Conservation (phyloP, 64 coral and sea anemone genomes). For the Acropora tenuis region DNA sequence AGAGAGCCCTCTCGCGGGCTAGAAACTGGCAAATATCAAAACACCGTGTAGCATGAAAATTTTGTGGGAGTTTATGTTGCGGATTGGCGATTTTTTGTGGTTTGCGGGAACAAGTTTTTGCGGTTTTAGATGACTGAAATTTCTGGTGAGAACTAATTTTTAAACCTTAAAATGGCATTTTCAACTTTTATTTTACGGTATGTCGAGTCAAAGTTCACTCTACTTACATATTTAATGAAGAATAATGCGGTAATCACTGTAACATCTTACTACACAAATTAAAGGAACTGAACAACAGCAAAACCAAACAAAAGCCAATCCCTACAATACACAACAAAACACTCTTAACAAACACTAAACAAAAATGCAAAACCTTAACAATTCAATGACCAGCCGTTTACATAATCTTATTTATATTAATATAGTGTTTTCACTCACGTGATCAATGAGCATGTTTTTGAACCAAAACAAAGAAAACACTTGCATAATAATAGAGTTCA, state of each 20-base stretch:
- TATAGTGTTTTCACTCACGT: too few species aligned
- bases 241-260: not conserved
- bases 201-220: not conserved
- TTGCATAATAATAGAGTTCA: too few species aligned
- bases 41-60: too few species aligned
- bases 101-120: not conserved
- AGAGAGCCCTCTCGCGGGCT: too few species aligned
- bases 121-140: not conserved
- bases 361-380: too few species aligned
- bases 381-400: too few species aligned
- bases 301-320: not conserved
- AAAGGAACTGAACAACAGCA: not conserved
- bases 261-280: not conserved
- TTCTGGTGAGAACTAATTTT: not conserved
- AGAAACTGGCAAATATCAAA: too few species aligned
- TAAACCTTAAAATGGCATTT: not conserved
- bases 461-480: too few species aligned
- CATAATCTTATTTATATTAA: too few species aligned
- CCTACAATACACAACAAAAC: constrained; percentile 9
- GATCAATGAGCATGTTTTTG: too few species aligned
- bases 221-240: not conserved
- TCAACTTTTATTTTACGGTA: too few species aligned
- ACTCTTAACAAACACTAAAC: not conserved
- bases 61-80: not conserved
- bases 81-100: not conserved